Base-by-base conservation (phyloP, 2,888 invertebrate species). In the Sialis lutaria region DNA sequence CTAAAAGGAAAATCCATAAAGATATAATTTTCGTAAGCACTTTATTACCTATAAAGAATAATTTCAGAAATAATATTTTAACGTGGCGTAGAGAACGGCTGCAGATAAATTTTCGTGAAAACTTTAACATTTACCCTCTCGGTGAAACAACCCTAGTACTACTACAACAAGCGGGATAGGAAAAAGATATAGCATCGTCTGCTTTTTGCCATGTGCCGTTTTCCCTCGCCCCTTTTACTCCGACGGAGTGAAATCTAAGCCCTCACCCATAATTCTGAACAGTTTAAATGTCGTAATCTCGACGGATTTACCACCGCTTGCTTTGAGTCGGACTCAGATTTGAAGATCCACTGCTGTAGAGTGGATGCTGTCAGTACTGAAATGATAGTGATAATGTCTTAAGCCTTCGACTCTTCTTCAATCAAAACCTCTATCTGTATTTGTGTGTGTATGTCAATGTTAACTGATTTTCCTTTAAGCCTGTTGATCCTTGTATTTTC, bases 311-410 rank as follows among this genome's bases (percentile, higher is more conserved):
- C 42, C 31, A 47, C 33, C 42, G 42, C 22, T 22, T 22, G 22
- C 22, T 47, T 40, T 42, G 40, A 41, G 33, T 41, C 46, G 46
- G 46, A 40, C 46, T 46, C 39, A 30, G 33, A 34, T 42, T 37
- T 37, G 12, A 12, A n/a, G 37, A 12, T 12, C 12, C 37, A 37
- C 37, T 37, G 37, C 10, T 37, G 37, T 37, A n/a, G 37, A 10
- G 22, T 22, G 67, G 68, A 68, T 67, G 64, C 63, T 43, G 45
- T 62, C 62, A 62, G 65, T 64, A 64, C 65, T 40, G 57, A 61
- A 71, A 73, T 72, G 73, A 73, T 74, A 75, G 74, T 74, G 74
- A 74, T 75, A 74, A 75, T 74, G 74, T 74, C 73, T 73, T 74
- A 73, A 74, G 72, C 72, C 72, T 67, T 68, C 67, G 71, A 69